A percentile compares a stretch with the other conserved stretches of the same genome.
Conservation (phyloP, 2,113 vertebrate genomes). For the Misgurnus mizolepis region DNA sequence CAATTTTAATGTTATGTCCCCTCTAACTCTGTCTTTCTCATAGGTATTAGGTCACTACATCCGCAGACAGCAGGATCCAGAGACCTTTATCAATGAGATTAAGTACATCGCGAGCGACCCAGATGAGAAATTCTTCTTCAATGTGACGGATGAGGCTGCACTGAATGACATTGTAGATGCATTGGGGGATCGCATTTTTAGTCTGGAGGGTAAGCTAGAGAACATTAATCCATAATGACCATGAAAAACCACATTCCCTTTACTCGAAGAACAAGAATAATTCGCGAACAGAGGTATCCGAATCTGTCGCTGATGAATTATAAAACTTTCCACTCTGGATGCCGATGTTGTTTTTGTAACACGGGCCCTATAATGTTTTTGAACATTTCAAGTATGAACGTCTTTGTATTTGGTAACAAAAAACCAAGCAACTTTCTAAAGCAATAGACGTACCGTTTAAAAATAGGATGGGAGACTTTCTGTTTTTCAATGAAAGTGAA, state of each 20-base stretch:
- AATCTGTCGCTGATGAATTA: not conserved
- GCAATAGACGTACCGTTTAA: too few species aligned
- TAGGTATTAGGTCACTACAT: constrained; percentile 95
- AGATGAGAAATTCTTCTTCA: constrained; percentile 93
- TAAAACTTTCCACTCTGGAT: not conserved
- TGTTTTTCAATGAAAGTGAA: too few species aligned
- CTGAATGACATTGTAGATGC: constrained; percentile 96
- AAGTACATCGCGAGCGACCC: constrained; percentile 92
- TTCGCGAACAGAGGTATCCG: not conserved
- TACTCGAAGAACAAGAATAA: not conserved
- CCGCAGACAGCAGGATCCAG: constrained; percentile 87
- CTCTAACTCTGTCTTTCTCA: not conserved
- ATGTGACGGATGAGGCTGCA: constrained; percentile 91
- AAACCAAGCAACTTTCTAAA: too few species aligned
- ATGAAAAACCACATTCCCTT: not conserved
- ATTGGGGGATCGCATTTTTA: constrained; percentile 91
- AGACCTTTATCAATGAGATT: constrained; percentile 91
- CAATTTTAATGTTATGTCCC: not conserved
- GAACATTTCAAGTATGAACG: too few species aligned
- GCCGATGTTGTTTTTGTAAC: not conserved
- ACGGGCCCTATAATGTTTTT: not conserved
- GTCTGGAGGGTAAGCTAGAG: constrained; percentile 83
- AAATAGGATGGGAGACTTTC: too few species aligned
- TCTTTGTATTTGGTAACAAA: too few species aligned
- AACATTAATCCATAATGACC: not conserved